These are phyloP conservation scores for Eilema depressum DNA, from an alignment of 2,888 invertebrate species.

Conservation along the genomic window DNA sequence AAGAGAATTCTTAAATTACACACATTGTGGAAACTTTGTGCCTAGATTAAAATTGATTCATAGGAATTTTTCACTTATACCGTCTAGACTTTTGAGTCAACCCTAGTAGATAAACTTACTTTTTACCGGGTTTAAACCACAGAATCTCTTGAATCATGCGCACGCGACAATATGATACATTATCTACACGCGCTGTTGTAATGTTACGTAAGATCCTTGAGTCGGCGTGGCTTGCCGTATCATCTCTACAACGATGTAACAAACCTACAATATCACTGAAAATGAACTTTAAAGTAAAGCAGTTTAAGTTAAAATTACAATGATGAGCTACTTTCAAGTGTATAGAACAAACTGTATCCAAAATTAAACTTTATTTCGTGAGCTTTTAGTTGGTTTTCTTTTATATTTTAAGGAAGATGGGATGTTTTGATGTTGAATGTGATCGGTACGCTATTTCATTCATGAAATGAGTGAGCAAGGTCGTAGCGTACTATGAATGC, in stretches of 20 bases:
- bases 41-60: no score
- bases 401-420: conserved; percentile 12
- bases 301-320: conserved; percentile 14
- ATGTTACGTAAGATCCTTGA: conserved; percentile 14
- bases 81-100: background rate
- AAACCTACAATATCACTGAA: background rate
- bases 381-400: background rate
- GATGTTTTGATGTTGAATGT: conserved; percentile 18
- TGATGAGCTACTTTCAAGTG: background rate
- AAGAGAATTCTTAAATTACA: no score
- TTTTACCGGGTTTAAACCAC: background rate
- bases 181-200: conserved; percentile 9
- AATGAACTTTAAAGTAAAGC: background rate
- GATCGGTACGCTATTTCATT: conserved; percentile 35
- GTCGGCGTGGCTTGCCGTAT: conserved; percentile 7
- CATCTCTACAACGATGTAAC: background rate
- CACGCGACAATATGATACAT: conserved; percentile 1
- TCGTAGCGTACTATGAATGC: conserved; percentile 44
- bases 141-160: background rate
- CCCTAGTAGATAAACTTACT: background rate
- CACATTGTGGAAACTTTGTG: no score
- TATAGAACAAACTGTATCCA: background rate
- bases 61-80: background rate
- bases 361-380: background rate
- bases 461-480: conserved; percentile 48